Evolutionary conservation across 2,888 invertebrate species (phyloP).

Genomic region (Dilophus febrilis): DNA sequence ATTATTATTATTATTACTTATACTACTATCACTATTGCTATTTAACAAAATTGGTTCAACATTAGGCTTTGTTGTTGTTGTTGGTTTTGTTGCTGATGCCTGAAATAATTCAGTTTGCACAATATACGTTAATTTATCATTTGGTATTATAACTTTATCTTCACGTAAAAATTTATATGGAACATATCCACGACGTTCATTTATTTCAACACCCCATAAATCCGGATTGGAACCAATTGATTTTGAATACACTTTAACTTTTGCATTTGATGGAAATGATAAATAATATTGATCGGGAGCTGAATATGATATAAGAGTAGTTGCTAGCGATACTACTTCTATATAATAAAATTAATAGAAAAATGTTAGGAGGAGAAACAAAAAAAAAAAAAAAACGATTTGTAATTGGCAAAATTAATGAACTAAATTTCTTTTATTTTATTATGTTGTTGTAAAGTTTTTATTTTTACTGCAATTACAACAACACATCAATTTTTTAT

Average conservation of each 20-base stretch:
- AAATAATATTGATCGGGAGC: conserved; percentile 38
- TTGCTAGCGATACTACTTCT: conserved; percentile 45
- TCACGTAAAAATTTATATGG: conserved; percentile 42
- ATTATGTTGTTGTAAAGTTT: too few species aligned
- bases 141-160: conserved; percentile 27
- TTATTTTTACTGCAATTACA: too few species aligned
- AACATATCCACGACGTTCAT: conserved; percentile 50
- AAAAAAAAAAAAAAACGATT: too few species aligned
- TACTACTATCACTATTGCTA: too few species aligned
- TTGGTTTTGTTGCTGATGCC: conserved; percentile 14
- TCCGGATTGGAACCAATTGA: conserved; percentile 42
- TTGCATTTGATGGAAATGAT: conserved; percentile 39
- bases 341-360: conserved; percentile 17
- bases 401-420: too few species aligned
- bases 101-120: conserved; percentile 21
- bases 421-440: too few species aligned
- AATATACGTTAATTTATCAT: conserved; percentile 15
- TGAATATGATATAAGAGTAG: conserved; percentile 37
- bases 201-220: conserved; percentile 52
- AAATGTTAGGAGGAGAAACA: too few species aligned
- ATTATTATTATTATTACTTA: too few species aligned
- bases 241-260: conserved; percentile 50
- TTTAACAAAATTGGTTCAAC: not conserved
- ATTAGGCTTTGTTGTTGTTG: not conserved
- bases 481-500: not conserved